Evolutionary conservation across 1,140 invertebrate genomes (phyloP).

Genomic region (Drosophila malerkotliana): DNA sequence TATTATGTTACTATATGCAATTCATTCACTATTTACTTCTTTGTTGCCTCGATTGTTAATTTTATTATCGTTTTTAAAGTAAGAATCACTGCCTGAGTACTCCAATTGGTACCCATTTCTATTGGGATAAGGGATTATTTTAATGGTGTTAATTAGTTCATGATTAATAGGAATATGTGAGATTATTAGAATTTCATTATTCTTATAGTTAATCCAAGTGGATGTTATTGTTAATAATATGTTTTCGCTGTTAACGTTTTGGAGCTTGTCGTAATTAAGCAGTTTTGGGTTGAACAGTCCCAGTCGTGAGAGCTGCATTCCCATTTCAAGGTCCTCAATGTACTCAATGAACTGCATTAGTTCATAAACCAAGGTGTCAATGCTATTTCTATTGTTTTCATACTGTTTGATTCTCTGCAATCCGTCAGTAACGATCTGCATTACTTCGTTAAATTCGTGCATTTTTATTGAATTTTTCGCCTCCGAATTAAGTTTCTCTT

Average conservation of each 20-base stretch:
- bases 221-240: neutral
- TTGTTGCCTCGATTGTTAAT: neutral
- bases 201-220: neutral
- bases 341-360: neutral
- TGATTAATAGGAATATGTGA: constrained; percentile 7
- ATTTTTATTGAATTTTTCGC: neutral
- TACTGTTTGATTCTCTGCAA: neutral
- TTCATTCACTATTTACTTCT: neutral
- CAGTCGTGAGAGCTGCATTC: neutral
- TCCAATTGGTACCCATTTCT: neutral
- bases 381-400: neutral
- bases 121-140: constrained; percentile 5
- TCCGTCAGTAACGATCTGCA: neutral
- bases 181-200: neutral
- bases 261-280: too few relatives aligned
- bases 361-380: neutral
- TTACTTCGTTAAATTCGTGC: neutral
- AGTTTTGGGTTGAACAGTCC: too few relatives aligned
- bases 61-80: neutral
- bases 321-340: neutral
- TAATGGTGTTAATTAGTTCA: constrained; percentile 7
- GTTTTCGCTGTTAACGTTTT: neutral
- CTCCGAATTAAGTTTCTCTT: too few relatives aligned
- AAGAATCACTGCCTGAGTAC: neutral
- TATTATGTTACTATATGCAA: neutral